phyloP scores from a whole-genome alignment of 2,113 vertebrate species.

The Coryphaenoides rupestris region DNA sequence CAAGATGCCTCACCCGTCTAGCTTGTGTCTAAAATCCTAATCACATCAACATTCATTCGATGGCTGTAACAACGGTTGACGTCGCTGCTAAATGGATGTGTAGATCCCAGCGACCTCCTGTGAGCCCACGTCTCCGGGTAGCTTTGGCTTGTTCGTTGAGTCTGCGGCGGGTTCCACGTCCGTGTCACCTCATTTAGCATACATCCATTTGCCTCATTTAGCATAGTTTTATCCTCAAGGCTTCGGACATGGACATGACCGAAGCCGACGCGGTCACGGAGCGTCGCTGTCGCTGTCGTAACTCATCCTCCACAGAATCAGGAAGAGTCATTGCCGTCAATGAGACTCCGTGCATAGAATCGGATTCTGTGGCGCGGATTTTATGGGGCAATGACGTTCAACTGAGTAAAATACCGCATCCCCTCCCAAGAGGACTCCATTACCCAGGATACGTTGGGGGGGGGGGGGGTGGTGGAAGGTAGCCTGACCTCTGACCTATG shows the following conservation, averaged over 20 bases:
- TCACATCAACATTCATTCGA: too few species aligned
- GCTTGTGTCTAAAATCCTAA: too few species aligned
- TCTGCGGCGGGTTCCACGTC: constrained; percentile 12
- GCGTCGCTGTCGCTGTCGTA: neutral
- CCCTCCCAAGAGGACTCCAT: constrained; percentile 32
- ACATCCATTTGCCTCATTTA: too few species aligned
- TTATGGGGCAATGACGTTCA: too few species aligned
- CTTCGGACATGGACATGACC: constrained; percentile 35
- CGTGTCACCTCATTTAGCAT: constrained; percentile 14
- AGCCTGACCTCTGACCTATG: constrained; percentile 38
- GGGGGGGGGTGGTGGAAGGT: too few species aligned
- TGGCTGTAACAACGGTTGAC: too few species aligned
- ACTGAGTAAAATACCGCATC: neutral
- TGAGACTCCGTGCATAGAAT: too few species aligned
- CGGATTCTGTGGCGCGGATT: too few species aligned
- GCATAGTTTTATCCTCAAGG: constrained; percentile 27
- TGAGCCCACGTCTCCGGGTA: constrained; percentile 5
- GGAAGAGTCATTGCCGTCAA: too few species aligned
- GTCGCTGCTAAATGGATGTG: too few species aligned
- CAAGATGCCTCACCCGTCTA: too few species aligned
- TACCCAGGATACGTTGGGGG: constrained; percentile 38
- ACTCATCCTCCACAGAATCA: too few species aligned
- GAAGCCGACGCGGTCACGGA: constrained; percentile 31
- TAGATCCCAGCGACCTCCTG: neutral
- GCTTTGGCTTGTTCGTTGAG: constrained; percentile 14